Percentiles rank a stretch among this genome's conserved stretches.
Evolutionary conservation across 2,797 vertebrate genomes (phyloP).

Genomic region (Alosa sapidissima): DNA sequence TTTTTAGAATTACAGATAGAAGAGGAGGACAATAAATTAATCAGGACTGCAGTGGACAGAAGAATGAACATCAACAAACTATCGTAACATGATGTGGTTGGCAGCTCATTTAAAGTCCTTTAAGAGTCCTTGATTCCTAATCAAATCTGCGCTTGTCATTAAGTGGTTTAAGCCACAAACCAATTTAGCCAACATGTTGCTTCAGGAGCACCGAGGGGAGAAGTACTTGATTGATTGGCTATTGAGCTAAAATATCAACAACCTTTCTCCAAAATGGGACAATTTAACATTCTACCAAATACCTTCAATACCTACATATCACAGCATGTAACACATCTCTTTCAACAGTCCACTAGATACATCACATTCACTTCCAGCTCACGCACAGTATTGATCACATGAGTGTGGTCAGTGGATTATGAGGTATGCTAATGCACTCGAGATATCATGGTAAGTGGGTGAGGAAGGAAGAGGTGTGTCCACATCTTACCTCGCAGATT

Average conservation of each 20-base stretch:
- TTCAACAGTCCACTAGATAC: not conserved
- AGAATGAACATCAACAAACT: not conserved
- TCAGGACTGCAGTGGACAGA: not conserved
- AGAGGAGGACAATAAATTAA: not conserved
- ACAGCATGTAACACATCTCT: too few relatives aligned
- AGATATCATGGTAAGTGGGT: not conserved
- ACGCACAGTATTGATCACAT: not conserved
- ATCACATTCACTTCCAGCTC: not conserved
- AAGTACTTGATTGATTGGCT: too few relatives aligned
- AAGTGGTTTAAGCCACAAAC: too few relatives aligned
- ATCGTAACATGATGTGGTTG: not conserved
- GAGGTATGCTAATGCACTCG: not conserved
- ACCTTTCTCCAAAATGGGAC: too few relatives aligned
- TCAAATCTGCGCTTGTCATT: too few relatives aligned
- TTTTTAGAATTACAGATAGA: not conserved
- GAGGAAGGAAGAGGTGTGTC: not conserved
- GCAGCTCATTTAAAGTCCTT: too few relatives aligned
- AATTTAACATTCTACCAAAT: too few relatives aligned
- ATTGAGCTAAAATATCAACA: not conserved
- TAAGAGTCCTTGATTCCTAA: too few relatives aligned
- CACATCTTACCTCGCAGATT: constrained; percentile 56
- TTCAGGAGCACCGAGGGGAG: too few relatives aligned
- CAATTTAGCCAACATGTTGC: too few relatives aligned
- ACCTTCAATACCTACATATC: too few relatives aligned
- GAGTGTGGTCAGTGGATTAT: not conserved